phyloP scores from a whole-genome alignment of 2,888 invertebrate genomes.

The Chloroclystis v-ata region DNA sequence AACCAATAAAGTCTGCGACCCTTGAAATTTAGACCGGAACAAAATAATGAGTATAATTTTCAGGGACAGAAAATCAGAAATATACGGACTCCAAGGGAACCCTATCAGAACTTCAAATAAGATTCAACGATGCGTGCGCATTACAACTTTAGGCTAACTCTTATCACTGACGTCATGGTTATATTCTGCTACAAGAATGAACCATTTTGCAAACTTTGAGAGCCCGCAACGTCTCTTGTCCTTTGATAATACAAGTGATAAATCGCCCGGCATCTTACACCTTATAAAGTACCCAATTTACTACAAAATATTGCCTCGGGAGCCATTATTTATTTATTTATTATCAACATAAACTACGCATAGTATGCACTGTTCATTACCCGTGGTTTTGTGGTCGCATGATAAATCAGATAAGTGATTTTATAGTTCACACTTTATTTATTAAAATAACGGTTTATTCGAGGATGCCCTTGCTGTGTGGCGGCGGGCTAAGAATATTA shows the following conservation, averaged over 20 bases:
- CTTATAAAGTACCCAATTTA: constrained; percentile 50
- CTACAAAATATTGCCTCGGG: constrained; percentile 43
- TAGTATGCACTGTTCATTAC: constrained; percentile 34
- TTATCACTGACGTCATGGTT: constrained; percentile 41
- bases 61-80: constrained; percentile 18
- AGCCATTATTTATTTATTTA: constrained; percentile 48
- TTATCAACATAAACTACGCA: constrained; percentile 33
- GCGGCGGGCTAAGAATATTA: too few relatives aligned
- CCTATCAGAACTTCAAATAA: constrained; percentile 23
- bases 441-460: constrained; percentile 15
- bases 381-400: constrained; percentile 27
- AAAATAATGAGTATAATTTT: constrained; percentile 18
- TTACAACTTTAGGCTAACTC: constrained; percentile 41
- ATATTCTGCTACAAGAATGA: constrained; percentile 35
- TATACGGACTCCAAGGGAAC: constrained; percentile 15
- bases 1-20: neutral
- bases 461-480: too few relatives aligned
- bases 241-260: constrained; percentile 55
- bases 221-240: constrained; percentile 34
- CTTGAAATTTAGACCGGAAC: constrained; percentile 6
- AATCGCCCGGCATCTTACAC: constrained; percentile 49
- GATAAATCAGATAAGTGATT: constrained; percentile 37
- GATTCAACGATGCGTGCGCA: constrained; percentile 29
- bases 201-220: constrained; percentile 44
- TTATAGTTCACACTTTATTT: constrained; percentile 23